Percentiles rank a stretch among this genome's conserved stretches.
These are phyloP conservation scores for Poeciliopsis prolifica DNA, from an alignment of 2,113 vertebrate genomes.

Conservation along the genomic window DNA sequence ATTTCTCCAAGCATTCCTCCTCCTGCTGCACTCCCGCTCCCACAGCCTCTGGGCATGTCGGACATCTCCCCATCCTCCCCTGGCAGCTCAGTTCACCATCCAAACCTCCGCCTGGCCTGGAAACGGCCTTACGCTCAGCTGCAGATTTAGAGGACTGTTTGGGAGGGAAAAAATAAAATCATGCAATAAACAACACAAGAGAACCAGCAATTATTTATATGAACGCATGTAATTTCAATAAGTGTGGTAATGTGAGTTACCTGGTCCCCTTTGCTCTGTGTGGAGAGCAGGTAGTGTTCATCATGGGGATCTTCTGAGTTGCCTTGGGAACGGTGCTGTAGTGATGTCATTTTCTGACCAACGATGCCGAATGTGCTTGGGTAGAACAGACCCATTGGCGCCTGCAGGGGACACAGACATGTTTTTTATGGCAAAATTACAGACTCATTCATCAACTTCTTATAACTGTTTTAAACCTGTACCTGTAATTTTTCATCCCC, in stretches of 20 bases:
- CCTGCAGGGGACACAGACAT: conserved; percentile 73
- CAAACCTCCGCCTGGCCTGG: conserved; percentile 83
- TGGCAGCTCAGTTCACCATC: conserved; percentile 89
- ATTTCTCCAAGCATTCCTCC: conserved; percentile 85
- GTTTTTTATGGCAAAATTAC: not conserved
- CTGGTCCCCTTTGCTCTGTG: conserved; percentile 99
- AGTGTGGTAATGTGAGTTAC: conserved; percentile 61
- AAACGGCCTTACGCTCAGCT: conserved; percentile 87
- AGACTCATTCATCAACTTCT: not conserved
- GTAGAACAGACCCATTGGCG: conserved; percentile 97
- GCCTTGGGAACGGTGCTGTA: conserved; percentile 93
- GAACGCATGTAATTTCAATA: not conserved
- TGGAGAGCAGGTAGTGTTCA: conserved; percentile 94
- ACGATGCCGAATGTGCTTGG: conserved; percentile 96
- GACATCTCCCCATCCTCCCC: conserved; percentile 76
- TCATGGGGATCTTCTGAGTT: conserved; percentile 96
- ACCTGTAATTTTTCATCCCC: conserved; percentile 98
- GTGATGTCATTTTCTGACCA: conserved; percentile 95
- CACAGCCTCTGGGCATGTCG: conserved; percentile 67
- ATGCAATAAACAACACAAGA: not conserved
- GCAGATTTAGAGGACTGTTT: conserved; percentile 91
- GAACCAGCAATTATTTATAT: not conserved
- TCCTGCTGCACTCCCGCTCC: conserved; percentile 63
- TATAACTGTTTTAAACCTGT: not conserved
- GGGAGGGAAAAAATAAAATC: not conserved